Base-by-base conservation (phyloP, 2,797 vertebrate species). In the Benthosema pterotum region DNA sequence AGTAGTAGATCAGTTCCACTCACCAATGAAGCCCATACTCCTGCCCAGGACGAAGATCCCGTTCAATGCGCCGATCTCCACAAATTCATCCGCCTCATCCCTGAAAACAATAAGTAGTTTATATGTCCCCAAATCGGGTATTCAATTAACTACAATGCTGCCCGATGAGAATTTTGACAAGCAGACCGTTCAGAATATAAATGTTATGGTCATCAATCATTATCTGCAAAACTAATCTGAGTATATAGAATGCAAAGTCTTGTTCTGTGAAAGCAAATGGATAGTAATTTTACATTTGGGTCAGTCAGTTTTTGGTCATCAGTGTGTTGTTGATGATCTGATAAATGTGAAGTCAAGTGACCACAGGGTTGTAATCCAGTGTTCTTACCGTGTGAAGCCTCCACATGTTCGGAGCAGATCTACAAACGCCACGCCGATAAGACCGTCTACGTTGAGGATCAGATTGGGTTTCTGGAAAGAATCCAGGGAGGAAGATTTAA, bases 1-100 rank as follows among this genome's bases (percentile, higher is more conserved):
- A 11, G n/a, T n/a, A n/a, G n/a, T n/a, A n/a, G n/a, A 38, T 38
- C 2, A 38, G 8, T 38, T 38, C 8, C 32, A 87, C 96, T 94
- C 81, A 99, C 98, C 97, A 48, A 99, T 99, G 72, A 99, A 99
- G 57, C 98, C 98, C 97, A 99, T 98, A 68, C 97, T 99, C 43
- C 98, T 94, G 66, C 98, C 98, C 6, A 99, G 91, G 9, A 99
- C 98, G 75, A 99, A 99, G 92, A 99, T 96, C 55, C 98, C 98
- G 32, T 99, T 99, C 58, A 99, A 94, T 25, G 97, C 96, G 62
- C 98, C 98, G 19, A 98, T 98, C 79, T 99, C 98, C 77, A 99
- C 94, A 79, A 99, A 99, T 79, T 99, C 98, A 56, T 99, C 97
- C 25, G 97, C 96, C 86, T 99, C 98, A 61, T 98, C 97, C 81